Evolutionary conservation across 2,797 vertebrate genomes (phyloP).

Genomic region (Muscicapa striata): DNA sequence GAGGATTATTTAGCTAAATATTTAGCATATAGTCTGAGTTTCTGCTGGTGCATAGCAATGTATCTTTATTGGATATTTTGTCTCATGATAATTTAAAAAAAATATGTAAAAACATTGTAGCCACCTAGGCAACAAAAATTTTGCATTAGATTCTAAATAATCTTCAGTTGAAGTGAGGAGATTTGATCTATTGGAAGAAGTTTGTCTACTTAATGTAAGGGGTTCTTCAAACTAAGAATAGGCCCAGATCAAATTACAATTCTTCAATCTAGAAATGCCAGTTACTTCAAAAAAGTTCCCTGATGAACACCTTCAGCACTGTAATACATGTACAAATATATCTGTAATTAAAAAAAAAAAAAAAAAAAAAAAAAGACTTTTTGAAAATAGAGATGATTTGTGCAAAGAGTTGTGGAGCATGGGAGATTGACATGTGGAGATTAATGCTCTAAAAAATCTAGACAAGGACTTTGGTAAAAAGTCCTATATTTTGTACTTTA

Average conservation of each 20-base stretch:
- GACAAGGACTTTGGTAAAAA: background rate
- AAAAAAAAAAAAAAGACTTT: background rate
- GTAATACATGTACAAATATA: background rate
- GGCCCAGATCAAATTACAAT: background rate
- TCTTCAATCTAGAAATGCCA: background rate
- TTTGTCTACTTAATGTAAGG: background rate
- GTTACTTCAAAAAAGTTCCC: background rate
- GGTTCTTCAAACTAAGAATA: background rate
- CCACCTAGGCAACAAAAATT: background rate
- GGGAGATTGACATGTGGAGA: background rate
- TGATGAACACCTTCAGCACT: background rate
- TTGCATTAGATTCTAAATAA: background rate
- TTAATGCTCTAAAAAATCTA: background rate
- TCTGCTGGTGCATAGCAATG: background rate
- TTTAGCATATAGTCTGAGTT: background rate
- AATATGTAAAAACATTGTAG: background rate
- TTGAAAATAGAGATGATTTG: background rate
- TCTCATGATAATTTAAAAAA: background rate
- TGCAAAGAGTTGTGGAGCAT: background rate
- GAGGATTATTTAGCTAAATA: background rate
- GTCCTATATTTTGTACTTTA: background rate
- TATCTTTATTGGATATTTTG: background rate
- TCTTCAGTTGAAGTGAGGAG: background rate
- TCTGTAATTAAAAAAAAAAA: fast-evolving
- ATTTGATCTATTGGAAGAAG: background rate